Evolutionary conservation across 2,113 vertebrate species (phyloP).

Genomic region (Oceanites oceanicus): DNA sequence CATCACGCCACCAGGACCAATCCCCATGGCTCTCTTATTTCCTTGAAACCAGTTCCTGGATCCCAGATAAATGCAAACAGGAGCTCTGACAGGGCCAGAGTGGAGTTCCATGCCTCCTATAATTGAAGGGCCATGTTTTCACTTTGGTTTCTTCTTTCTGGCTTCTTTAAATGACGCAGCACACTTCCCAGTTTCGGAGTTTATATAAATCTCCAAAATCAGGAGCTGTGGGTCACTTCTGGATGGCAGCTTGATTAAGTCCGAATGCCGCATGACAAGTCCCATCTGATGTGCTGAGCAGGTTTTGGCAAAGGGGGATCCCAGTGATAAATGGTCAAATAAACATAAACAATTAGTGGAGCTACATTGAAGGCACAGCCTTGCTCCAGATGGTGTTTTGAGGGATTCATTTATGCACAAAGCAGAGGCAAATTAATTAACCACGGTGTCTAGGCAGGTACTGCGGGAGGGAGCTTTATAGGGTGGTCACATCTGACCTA

Average conservation of each 20-base stretch:
- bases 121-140: background rate
- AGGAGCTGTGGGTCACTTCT: background rate
- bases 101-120: background rate
- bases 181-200: background rate
- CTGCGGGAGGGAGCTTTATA: fast-evolving
- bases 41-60: background rate
- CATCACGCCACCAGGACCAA: background rate
- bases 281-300: background rate
- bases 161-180: background rate
- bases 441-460: background rate
- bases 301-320: background rate
- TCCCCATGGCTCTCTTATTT: background rate
- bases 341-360: background rate
- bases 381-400: conserved; percentile 3
- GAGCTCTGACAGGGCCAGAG: background rate
- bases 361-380: background rate
- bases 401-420: background rate
- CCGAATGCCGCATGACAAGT: background rate
- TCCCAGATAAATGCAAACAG: background rate
- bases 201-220: background rate
- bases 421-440: background rate
- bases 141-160: background rate
- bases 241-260: background rate
- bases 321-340: conserved; percentile 26
- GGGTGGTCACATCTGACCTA: background rate